These are phyloP conservation scores for Atherinosoma microstoma DNA, from an alignment of 2,797 vertebrate species.

Conservation along the genomic window DNA sequence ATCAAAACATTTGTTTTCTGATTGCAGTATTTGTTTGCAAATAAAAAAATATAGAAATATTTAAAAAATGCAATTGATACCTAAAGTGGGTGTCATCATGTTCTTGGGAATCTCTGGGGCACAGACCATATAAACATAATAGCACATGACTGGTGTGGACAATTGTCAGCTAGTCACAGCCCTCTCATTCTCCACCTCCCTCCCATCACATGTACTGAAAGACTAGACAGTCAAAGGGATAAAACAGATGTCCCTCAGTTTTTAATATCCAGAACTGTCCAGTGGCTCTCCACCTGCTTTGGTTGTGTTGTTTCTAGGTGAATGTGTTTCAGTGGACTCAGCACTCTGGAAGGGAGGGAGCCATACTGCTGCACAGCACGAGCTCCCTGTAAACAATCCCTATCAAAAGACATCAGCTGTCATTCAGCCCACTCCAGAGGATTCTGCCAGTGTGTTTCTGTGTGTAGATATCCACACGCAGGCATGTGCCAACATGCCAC, in stretches of 20 bases:
- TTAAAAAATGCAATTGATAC: neutral
- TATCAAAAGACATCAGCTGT: slow-evolving; percentile 71
- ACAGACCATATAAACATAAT: slow-evolving; percentile 38
- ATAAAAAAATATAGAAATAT: too few species aligned
- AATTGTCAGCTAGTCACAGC: slow-evolving; percentile 47
- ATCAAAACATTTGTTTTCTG: neutral
- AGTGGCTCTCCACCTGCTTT: slow-evolving; percentile 53
- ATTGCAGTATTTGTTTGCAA: neutral
- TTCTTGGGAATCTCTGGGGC: slow-evolving; percentile 20
- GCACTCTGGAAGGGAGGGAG: slow-evolving; percentile 53
- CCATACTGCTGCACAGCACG: slow-evolving; percentile 18
- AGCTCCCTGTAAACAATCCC: slow-evolving; percentile 62
- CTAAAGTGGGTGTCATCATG: slow-evolving; percentile 2
- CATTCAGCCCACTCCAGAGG: slow-evolving; percentile 70
- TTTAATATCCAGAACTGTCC: slow-evolving; percentile 74
- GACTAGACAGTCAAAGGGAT: slow-evolving; percentile 46
- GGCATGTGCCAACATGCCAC: slow-evolving; percentile 62
- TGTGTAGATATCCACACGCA: slow-evolving; percentile 6
- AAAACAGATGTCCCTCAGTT: slow-evolving; percentile 57
- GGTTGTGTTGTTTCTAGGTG: slow-evolving; percentile 47
- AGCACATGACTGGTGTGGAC: slow-evolving; percentile 71
- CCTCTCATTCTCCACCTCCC: neutral
- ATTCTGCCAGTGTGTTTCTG: slow-evolving; percentile 57
- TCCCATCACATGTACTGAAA: slow-evolving; percentile 56
- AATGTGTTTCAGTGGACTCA: slow-evolving; percentile 70